Conservation (phyloP, 2,888 invertebrate genomes). For the Branchellion lobata region DNA sequence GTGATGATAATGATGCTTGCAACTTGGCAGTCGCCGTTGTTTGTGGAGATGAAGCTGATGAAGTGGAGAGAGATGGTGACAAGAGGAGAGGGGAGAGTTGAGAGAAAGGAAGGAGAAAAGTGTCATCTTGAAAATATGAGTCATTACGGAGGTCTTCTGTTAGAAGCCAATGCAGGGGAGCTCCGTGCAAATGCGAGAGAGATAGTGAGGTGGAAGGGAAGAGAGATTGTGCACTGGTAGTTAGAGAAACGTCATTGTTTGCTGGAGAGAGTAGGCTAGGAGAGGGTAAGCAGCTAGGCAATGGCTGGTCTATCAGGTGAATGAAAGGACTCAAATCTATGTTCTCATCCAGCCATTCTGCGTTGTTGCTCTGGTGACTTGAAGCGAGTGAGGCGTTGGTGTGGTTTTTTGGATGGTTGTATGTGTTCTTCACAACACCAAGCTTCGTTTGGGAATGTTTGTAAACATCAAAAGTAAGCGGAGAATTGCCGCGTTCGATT, state of each 20-base stretch:
- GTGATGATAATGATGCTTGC: too few relatives aligned
- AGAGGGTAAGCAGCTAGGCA: not conserved
- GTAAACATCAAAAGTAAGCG: too few relatives aligned
- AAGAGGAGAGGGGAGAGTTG: slow-evolving; percentile 3
- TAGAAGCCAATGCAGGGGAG: not conserved
- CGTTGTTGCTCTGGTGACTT: not conserved
- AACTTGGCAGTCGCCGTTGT: too few relatives aligned
- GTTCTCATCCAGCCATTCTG: slow-evolving; percentile 1
- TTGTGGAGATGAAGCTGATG: too few relatives aligned
- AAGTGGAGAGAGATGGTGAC: slow-evolving; percentile 2
- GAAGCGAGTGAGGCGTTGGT: too few relatives aligned
- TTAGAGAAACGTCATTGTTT: not conserved
- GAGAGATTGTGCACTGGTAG: too few relatives aligned
- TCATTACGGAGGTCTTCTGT: not conserved
- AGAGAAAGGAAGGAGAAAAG: not conserved
- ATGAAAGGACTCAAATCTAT: slow-evolving; percentile 18
- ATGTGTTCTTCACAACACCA: too few relatives aligned
- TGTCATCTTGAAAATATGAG: not conserved
- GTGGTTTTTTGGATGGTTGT: too few relatives aligned
- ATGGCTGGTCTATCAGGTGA: not conserved
- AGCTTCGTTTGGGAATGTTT: too few relatives aligned
- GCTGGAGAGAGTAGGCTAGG: not conserved
- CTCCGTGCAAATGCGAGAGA: not conserved
- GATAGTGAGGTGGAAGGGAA: too few relatives aligned
- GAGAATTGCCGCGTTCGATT: too few relatives aligned